Percentiles rank a stretch among this genome's conserved stretches.
Evolutionary conservation across 2,797 vertebrate genomes (phyloP).

Genomic region (Xenopus petersii): DNA sequence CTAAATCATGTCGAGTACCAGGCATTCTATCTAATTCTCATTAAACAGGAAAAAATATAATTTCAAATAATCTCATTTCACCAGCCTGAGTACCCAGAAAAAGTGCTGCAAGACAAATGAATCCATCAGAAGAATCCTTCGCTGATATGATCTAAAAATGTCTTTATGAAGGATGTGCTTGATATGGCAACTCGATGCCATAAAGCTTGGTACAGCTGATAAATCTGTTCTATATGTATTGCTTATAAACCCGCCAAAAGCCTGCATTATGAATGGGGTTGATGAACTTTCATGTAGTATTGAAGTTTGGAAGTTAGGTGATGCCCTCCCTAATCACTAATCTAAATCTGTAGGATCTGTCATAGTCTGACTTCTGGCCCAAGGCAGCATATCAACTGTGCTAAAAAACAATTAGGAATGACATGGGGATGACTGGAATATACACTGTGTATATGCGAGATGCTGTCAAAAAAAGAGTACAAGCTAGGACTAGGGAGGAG

Average conservation of each 20-base stretch:
- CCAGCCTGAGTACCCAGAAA: conserved; percentile 79
- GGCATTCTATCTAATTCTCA: conserved; percentile 86
- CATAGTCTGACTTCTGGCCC: neutral
- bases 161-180: conserved; percentile 30
- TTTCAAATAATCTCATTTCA: conserved; percentile 85
- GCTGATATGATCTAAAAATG: conserved; percentile 52
- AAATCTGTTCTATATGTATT: conserved; percentile 13
- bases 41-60: conserved; percentile 75
- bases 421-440: no score
- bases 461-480: no score
- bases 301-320: neutral
- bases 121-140: conserved; percentile 58
- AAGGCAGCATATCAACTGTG: no score
- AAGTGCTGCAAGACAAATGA: conserved; percentile 78
- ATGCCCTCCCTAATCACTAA: neutral
- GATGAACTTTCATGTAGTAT: neutral
- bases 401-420: no score
- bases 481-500: no score
- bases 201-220: conserved; percentile 8
- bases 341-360: neutral
- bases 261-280: conserved; percentile 9
- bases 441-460: no score
- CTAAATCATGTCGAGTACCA: conserved; percentile 80
- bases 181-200: conserved; percentile 15
- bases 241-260: neutral